Evolutionary conservation across 2,113 vertebrate species (phyloP).

Genomic region (Edolisoma coerulescens): DNA sequence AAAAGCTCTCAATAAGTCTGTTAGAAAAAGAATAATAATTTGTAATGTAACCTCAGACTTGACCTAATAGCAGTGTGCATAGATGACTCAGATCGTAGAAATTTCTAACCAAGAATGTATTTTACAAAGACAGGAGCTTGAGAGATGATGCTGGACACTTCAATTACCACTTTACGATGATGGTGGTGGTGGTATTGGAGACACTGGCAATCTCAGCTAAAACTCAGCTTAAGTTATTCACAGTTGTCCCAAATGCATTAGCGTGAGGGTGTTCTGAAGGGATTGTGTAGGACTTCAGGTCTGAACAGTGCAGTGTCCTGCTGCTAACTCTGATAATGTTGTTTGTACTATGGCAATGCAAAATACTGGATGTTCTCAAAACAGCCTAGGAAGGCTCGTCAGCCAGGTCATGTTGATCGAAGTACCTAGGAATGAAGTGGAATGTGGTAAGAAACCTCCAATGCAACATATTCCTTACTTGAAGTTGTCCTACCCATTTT

Average conservation of each 20-base stretch:
- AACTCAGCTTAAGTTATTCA: neutral
- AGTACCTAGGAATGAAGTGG: conserved; percentile 80
- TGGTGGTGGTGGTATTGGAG: neutral
- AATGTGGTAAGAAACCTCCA: neutral
- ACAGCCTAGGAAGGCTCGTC: conserved; percentile 76
- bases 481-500: neutral
- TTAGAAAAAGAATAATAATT: neutral
- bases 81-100: neutral
- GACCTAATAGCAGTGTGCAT: neutral
- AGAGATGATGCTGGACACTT: neutral
- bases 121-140: neutral
- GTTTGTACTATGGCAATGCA: neutral
- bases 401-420: conserved; percentile 92
- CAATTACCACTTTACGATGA: neutral
- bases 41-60: neutral
- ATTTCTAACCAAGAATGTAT: neutral
- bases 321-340: neutral
- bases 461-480: neutral
- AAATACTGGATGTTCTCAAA: neutral
- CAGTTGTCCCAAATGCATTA: neutral
- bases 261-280: neutral
- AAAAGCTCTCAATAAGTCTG: neutral
- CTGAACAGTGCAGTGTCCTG: neutral
- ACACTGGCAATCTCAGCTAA: neutral
- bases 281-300: neutral